Evolutionary conservation across 2,113 vertebrate species (phyloP), one percentile per base, ranked within the genome.

Genomic region (Ptilorrhoa leucosticta): DNA sequence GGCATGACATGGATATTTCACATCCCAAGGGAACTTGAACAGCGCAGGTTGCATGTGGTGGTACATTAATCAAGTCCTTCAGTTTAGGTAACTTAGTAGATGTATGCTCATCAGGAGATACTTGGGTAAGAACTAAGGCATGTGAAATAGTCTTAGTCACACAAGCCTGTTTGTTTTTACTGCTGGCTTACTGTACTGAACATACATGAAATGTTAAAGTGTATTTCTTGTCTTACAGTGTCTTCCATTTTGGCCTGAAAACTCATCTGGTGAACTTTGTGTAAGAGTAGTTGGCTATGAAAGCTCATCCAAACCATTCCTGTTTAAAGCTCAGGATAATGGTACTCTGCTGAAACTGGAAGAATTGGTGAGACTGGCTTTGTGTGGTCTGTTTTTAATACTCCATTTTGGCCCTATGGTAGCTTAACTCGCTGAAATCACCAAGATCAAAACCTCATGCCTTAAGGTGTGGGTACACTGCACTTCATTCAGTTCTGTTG

Each of bases 221-320:
- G 1, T 72, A 10, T 61, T 57, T 91, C 77, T 81, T 95, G 7
- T 96, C n/a, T 90, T 80, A 50, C 83, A 99, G 99, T 99, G 99
- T 89, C 97, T 99, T 88, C 99, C 99, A 7, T 98, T 99, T 94
- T 99, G 99, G 99, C 99, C 99, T n/a, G 98, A 99, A 96, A 98
- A 96, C 80, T 78, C 94, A 15, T 98, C 98, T 13, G 98, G 98
- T 76, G 98, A 99, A 95, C 96, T 99, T 60, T 99, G 99, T 89
- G 97, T 99, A 23, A 97, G 99, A 66, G 98, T 99, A 6, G 98
- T 99, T 13, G 99, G 99, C 45, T 99, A 77, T 58, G 98, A 99
- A 48, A 95, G 91, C 10, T 64, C 93, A 33, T 99, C 99, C 83
- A 98, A 97, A 93, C 98, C 98, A 6, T 99, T 99, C 97, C 98